These are phyloP conservation scores for Nephrotoma guestfalica DNA, from an alignment of 2,888 invertebrate genomes.

Conservation along the genomic window DNA sequence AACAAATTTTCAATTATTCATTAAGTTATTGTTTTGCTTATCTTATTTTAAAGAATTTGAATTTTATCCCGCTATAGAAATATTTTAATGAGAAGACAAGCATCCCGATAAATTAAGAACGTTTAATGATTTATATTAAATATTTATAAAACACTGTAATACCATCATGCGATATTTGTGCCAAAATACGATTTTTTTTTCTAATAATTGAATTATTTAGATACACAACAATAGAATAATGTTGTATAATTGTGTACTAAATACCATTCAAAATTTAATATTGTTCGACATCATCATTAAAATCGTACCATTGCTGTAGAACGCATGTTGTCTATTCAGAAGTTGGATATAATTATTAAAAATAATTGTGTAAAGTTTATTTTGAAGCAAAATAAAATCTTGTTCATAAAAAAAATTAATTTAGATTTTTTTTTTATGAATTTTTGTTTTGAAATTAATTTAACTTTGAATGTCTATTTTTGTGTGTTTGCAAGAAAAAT, in stretches of 20 bases:
- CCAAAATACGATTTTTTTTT: too few species aligned
- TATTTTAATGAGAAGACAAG: too few species aligned
- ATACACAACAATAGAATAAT: neutral
- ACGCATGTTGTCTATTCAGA: neutral
- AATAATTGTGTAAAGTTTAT: neutral
- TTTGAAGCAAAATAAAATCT: neutral
- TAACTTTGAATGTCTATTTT: neutral
- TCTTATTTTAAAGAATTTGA: too few species aligned
- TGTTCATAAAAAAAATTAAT: neutral
- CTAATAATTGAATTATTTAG: too few species aligned
- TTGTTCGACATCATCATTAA: neutral
- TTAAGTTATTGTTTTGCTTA: too few species aligned
- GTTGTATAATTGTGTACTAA: neutral
- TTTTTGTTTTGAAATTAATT: neutral
- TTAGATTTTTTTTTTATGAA: neutral
- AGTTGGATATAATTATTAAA: neutral
- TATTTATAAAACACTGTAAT: too few species aligned
- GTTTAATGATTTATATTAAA: too few species aligned
- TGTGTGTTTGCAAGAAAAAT: neutral
- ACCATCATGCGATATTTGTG: too few species aligned
- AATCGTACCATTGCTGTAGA: neutral
- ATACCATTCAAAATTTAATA: neutral
- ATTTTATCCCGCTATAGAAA: too few species aligned
- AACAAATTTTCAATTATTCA: too few species aligned
- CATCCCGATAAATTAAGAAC: too few species aligned